These are phyloP conservation scores for Rhagonycha fulva DNA, from an alignment of 2,888 invertebrate species.

Conservation along the genomic window DNA sequence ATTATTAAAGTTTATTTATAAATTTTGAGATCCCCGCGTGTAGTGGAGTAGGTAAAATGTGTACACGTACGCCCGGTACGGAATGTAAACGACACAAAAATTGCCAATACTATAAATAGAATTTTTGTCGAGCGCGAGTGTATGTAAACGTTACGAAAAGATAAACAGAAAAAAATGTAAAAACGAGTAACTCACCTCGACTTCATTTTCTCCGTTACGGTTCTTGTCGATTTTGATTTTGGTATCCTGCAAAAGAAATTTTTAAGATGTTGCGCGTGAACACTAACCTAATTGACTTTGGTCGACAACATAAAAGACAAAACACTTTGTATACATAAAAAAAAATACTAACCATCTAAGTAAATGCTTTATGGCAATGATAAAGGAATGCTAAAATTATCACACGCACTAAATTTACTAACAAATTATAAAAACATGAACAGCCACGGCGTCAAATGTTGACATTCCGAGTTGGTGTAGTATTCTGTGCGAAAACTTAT, in stretches of 20 bases:
- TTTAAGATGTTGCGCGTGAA: conserved; percentile 35
- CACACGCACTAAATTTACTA: conserved; percentile 29
- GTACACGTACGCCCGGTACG: conserved; percentile 13
- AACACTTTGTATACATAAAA: conserved; percentile 27
- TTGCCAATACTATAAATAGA: conserved; percentile 21
- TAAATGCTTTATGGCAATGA: conserved; percentile 15
- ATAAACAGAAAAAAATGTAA: conserved; percentile 20
- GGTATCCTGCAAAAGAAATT: conserved; percentile 59
- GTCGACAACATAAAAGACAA: conserved; percentile 13
- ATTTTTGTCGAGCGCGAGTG: not conserved
- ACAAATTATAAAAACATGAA: conserved; percentile 52
- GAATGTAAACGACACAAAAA: conserved; percentile 23
- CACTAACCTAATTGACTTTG: conserved; percentile 38
- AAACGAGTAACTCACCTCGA: conserved; percentile 57
- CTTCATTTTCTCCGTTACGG: conserved; percentile 61
- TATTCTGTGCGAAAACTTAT: conserved; percentile 10
- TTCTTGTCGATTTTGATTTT: conserved; percentile 63
- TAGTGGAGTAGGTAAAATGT: not conserved
- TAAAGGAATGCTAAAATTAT: conserved; percentile 34
- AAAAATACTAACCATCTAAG: conserved; percentile 36
- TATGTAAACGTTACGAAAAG: conserved; percentile 33
- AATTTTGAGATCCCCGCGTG: not conserved
- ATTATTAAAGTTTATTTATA: not conserved
- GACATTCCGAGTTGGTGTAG: conserved; percentile 22
- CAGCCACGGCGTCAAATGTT: conserved; percentile 51